Base-by-base conservation (phyloP, 2,113 vertebrate species). In the Coracopsis vasa region DNA sequence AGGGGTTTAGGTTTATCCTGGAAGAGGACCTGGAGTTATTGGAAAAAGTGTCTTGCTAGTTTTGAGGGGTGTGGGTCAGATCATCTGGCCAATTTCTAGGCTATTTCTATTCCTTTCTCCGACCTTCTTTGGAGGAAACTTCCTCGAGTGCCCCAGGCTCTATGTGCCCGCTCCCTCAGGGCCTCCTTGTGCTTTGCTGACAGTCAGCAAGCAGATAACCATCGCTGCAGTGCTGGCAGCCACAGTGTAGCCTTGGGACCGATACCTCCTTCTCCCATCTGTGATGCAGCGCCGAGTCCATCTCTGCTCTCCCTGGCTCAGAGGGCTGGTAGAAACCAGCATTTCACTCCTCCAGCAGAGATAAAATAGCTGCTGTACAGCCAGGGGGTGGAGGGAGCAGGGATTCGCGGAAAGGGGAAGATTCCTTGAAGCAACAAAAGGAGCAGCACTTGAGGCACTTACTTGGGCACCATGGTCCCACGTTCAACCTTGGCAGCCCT, bases 321-420 rank as follows among this genome's bases (percentile, higher is more conserved):
- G 66, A 84, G 72, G 74, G 39, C 81, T 93, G 73, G 33, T 54
- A 88, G 65, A 66, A 94, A 95, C 79, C 50, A 94, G 73, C 33
- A 11, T 56, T 84, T 81, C 39, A 44, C 86, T 97, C 65, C 73
- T 62, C 37, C 41, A 79, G 75, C 8, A 3, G 77, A 89, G 71
- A 67, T 82, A 64, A 93, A 97, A 70, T 71, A 92, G 39, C 58
- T 77, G 14, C 87, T 90, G 45, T 53, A 28, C 50, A 77, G 79
- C 66, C 0, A 1, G 23, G 44, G 58, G 37, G n/a, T 35, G 6
- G 16, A 78, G 56, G 33, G 60, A 48, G 66, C 53, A 82, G 41
- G 47, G 47, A 56, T 88, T 84, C 62, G 21, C 51, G 78, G 42
- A 78, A 90, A 75, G 56, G 39, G 62, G 19, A 66, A 58, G 44